A percentile compares a stretch with the other conserved stretches of the same genome.
These are phyloP conservation scores for Tragelaphus imberbis DNA, from an alignment of 2,113 vertebrate species.

Conservation along the genomic window DNA sequence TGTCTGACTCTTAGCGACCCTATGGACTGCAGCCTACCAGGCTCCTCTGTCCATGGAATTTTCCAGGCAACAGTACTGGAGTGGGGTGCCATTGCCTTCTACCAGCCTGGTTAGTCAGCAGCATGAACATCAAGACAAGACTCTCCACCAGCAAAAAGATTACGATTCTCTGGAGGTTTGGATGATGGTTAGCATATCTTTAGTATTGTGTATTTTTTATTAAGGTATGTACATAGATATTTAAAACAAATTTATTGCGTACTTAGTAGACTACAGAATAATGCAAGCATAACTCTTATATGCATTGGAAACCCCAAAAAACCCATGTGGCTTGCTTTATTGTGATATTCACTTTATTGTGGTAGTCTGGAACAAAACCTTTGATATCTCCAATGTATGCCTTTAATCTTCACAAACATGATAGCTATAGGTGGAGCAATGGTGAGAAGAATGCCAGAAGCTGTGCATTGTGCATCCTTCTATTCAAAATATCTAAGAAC, in stretches of 20 bases:
- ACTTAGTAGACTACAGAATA: not conserved
- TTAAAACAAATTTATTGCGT: not conserved
- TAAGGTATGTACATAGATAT: not conserved
- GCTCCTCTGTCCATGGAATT: no score
- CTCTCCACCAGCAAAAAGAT: not conserved
- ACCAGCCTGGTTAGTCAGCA: not conserved
- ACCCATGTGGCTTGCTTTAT: not conserved
- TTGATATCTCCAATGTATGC: not conserved
- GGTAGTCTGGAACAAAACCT: not conserved
- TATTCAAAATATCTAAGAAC: not conserved
- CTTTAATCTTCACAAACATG: not conserved
- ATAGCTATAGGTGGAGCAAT: not conserved
- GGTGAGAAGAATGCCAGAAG: no score
- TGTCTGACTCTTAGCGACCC: accelerated
- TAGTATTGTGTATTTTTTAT: not conserved
- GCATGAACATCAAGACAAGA: not conserved
- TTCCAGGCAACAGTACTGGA: no score
- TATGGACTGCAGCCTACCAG: no score
- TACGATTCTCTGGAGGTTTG: not conserved
- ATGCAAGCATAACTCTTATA: not conserved
- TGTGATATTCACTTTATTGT: not conserved
- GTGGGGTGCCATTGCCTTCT: no score
- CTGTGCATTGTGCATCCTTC: not conserved
- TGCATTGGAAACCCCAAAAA: not conserved
- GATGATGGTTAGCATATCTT: not conserved